These are phyloP conservation scores for Chrysina gloriosa DNA, from an alignment of 2,888 invertebrate species.

Conservation along the genomic window DNA sequence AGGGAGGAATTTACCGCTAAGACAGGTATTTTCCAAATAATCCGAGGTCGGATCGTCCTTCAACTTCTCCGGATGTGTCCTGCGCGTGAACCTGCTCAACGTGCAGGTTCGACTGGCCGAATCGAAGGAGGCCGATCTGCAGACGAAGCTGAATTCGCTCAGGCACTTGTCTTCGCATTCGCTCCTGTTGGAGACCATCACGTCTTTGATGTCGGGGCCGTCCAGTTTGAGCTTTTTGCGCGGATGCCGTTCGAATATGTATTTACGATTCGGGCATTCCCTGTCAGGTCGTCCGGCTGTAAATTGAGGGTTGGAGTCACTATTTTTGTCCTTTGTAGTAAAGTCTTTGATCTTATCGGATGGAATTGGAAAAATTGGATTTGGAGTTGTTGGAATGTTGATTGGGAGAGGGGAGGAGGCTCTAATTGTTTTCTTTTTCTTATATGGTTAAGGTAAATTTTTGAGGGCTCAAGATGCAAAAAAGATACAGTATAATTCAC, in stretches of 20 bases:
- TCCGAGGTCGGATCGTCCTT: constrained; percentile 90
- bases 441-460: too few species aligned
- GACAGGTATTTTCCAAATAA: constrained; percentile 90
- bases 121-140: constrained; percentile 88
- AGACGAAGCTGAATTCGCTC: constrained; percentile 89
- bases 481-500: too few species aligned
- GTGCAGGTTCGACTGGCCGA: constrained; percentile 82
- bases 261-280: constrained; percentile 88
- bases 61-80: constrained; percentile 86
- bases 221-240: constrained; percentile 85
- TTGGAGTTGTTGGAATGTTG: too few species aligned
- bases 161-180: constrained; percentile 92
- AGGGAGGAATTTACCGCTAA: constrained; percentile 75
- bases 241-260: constrained; percentile 89
- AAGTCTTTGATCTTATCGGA: too few species aligned
- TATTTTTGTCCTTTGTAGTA: too few species aligned
- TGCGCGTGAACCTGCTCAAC: constrained; percentile 83
- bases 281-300: constrained; percentile 86
- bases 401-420: too few species aligned
- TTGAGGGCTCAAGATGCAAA: too few species aligned
- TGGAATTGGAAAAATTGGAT: too few species aligned
- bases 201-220: constrained; percentile 84
- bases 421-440: too few species aligned
- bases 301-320: too few species aligned
- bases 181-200: constrained; percentile 85